A percentile compares a stretch with the other conserved stretches of the same genome.
Conservation (phyloP, 2,888 invertebrate species). For the Unio pictorum region DNA sequence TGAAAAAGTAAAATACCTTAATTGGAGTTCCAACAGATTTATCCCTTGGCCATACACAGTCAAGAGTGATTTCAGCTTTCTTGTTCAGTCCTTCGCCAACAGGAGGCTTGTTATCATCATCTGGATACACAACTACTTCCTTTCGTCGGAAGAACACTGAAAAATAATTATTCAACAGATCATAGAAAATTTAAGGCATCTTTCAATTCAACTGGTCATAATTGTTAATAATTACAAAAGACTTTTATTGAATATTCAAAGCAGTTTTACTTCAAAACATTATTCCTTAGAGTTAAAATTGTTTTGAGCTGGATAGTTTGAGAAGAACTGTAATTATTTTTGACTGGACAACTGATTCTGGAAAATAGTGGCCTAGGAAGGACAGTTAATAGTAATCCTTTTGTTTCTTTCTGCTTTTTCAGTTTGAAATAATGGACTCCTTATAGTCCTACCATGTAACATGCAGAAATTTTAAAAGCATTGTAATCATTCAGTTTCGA, state of each 20-base stretch:
- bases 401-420: too few relatives aligned
- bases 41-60: conserved; percentile 94
- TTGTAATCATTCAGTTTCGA: too few relatives aligned
- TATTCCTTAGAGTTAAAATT: too few relatives aligned
- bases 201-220: not conserved
- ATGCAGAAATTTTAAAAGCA: too few relatives aligned
- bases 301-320: too few relatives aligned
- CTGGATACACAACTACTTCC: conserved; percentile 94
- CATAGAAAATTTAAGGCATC: not conserved
- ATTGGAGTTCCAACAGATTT: conserved; percentile 86
- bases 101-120: conserved; percentile 90
- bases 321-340: too few relatives aligned
- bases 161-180: conserved; percentile 16
- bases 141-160: conserved; percentile 92
- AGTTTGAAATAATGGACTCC: not conserved
- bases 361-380: not conserved
- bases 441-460: too few relatives aligned
- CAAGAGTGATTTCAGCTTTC: conserved; percentile 88
- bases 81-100: conserved; percentile 91
- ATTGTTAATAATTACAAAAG: not conserved
- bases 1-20: conserved; percentile 73
- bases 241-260: too few relatives aligned
- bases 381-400: not conserved
- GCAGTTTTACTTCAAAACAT: too few relatives aligned
- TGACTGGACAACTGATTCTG: too few relatives aligned